Base-by-base conservation (phyloP, 2,113 vertebrate genomes). In the Aspidoscelis tigris region DNA sequence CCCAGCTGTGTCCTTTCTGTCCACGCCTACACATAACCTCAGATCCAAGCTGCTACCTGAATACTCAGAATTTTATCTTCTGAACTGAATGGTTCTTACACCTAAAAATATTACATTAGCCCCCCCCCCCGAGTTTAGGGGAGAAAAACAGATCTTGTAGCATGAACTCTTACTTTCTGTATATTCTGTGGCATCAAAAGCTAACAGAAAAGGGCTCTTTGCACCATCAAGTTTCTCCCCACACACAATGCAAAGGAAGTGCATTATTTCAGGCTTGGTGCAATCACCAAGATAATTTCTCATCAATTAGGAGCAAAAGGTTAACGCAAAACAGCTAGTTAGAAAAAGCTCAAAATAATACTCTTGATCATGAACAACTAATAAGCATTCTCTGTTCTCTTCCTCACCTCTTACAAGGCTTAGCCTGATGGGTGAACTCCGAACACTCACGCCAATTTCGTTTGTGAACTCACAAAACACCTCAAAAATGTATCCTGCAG, bases 401-500 rank as follows among this genome's bases (percentile, higher is more conserved):
- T 41, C 78, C 94, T 96, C 91, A 96, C 96, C 92, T 69, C 84
- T 1, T 81, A 92, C 21, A 70, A 92, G 3, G 0, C 9, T 4
- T n/a, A 96, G 86, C 2, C 0, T 92, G 80, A 96, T 93, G 0
- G 3, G 5, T 1, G 53, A 14, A 71, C 96, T 96, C 43, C 0
- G 3, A 39, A 95, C 94, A 2, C 55, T 24, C 1, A 65, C 47
- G 16, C 53, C 39, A 0, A 92, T 69, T 1, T 0, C 3, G 41
- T 95, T 96, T 6, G 26, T 68, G 80, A 96, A 95, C 68, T 11
- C 89, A 81, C 94, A 96, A 7, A 84, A 81, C 0, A 83, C 78
- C 0, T 0, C 0, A 0, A 90, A 0, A 0, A 87, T 0, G 11
- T 58, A 10, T 39, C 2, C 20, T 0, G 22, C 0, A 41, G 79